Evolutionary conservation across 2,113 vertebrate species (phyloP), one percentile per base, ranked within the genome.

Genomic region (Carassius gibelio): DNA sequence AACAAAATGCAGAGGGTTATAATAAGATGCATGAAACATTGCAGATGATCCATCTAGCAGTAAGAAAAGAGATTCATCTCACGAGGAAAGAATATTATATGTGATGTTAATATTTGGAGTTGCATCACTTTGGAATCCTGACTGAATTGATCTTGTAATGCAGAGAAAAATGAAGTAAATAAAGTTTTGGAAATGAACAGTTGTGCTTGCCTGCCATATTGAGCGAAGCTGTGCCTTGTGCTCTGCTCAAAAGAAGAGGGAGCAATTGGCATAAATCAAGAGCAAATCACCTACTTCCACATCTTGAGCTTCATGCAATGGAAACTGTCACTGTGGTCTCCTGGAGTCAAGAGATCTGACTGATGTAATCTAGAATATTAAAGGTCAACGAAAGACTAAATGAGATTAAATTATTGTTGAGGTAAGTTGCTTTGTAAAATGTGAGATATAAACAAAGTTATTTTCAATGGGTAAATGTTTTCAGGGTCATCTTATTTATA

Each of bases 241-340:
- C 21, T 74, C 71, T 48, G 71, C 38, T 74, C n/a, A 48, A 48
- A 45, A 74, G 71, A 74, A 74, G 42, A 48, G 11, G 9, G 38
- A 48, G 21, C n/a, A 48, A 48, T 74, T n/a, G 48, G 71, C 42
- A 48, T 74, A 48, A 74, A 48, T 74, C 71, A 48, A 21, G 38
- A 74, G 71, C n/a, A 74, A 74, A 74, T 48, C 71, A 23, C 42
- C 71, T 14, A 74, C 42, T 48, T 74, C 21, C 71, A 48, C 42
- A 48, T 36, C 42, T 23, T 23, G 71, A 74, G 42, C 10, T 23
- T 21, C 14, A 48, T 0, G 42, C 71, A 8, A 1, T 74, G 21
- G 6, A 74, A 74, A 26, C 4, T 48, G 71, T 74, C 5, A 1
- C 71, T 23, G 21, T 14, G 21, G 7, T 8, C 42, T 38, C 36